These are phyloP conservation scores for Anthopleura sola DNA, from an alignment of 64 coral and sea anemone species.

Conservation along the genomic window DNA sequence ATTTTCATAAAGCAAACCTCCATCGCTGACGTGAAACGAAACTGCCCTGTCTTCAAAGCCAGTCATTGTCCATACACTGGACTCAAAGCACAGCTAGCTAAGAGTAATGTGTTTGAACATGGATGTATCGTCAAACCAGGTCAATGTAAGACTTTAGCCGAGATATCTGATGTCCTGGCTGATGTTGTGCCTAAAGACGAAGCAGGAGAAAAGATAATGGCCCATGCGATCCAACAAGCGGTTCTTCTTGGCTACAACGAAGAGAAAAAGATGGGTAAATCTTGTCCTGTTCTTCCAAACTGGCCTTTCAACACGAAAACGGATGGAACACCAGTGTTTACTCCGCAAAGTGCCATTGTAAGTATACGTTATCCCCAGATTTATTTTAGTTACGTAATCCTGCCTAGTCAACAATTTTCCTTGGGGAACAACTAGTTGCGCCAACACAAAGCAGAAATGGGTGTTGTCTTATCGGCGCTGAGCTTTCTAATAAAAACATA, in stretches of 20 bases:
- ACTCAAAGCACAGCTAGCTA: neutral
- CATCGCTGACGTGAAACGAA: neutral
- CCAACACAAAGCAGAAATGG: too few species aligned
- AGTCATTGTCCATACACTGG: constrained; percentile 2
- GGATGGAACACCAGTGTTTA: neutral
- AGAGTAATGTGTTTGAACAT: neutral
- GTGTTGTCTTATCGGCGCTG: too few species aligned
- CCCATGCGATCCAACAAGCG: constrained; percentile 3
- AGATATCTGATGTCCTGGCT: neutral
- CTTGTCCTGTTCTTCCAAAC: neutral
- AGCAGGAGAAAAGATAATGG: neutral
- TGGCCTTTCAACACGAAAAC: neutral
- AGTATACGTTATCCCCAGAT: neutral
- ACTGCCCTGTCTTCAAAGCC: neutral
- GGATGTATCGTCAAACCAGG: neutral
- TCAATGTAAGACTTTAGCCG: neutral
- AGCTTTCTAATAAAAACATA: too few species aligned
- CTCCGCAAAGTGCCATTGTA: neutral
- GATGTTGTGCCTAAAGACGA: neutral
- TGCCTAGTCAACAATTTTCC: too few species aligned
- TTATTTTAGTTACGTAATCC: neutral
- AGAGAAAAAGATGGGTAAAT: neutral
- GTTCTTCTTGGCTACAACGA: constrained; percentile 10
- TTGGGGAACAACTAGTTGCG: too few species aligned
- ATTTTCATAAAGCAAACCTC: neutral